Evolutionary conservation across 2,888 invertebrate genomes (phyloP).

Genomic region (Notocelia uddmanniana): DNA sequence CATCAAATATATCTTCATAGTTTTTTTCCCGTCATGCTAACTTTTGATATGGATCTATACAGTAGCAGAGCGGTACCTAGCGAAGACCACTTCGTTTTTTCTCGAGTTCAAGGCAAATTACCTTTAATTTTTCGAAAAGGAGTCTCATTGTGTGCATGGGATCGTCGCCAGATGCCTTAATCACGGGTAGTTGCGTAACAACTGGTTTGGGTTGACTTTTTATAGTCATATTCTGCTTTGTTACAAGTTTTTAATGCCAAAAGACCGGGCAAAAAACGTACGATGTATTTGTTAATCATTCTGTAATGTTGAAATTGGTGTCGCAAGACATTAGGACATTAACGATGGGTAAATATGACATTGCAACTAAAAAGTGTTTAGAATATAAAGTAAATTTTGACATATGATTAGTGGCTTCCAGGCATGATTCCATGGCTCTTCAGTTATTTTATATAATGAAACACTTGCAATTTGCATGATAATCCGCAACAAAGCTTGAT

Average conservation of each 20-base stretch:
- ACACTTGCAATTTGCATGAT: background rate
- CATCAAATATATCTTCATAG: background rate
- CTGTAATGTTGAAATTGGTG: slow-evolving; percentile 46
- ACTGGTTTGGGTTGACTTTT: slow-evolving; percentile 65
- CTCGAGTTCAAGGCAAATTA: slow-evolving; percentile 51
- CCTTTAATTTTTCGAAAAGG: slow-evolving; percentile 51
- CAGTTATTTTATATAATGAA: too few species aligned
- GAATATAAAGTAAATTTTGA: background rate
- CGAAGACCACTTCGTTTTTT: slow-evolving; percentile 19
- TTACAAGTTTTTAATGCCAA: slow-evolving; percentile 62
- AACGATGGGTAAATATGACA: background rate
- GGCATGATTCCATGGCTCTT: background rate
- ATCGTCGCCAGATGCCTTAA: slow-evolving; percentile 63
- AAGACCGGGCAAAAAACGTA: slow-evolving; percentile 54
- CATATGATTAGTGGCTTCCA: background rate
- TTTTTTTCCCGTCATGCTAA: background rate
- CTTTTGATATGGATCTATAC: slow-evolving; percentile 2
- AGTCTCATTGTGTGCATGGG: slow-evolving; percentile 46
- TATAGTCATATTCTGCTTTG: slow-evolving; percentile 65
- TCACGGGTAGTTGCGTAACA: slow-evolving; percentile 61
- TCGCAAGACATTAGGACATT: slow-evolving; percentile 19
- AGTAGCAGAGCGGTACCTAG: slow-evolving; percentile 3
- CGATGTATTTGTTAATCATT: slow-evolving; percentile 40
- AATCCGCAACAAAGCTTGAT: background rate
- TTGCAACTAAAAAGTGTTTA: background rate